Base-by-base conservation (phyloP, 2,888 invertebrate genomes). In the Fragum fragum region DNA sequence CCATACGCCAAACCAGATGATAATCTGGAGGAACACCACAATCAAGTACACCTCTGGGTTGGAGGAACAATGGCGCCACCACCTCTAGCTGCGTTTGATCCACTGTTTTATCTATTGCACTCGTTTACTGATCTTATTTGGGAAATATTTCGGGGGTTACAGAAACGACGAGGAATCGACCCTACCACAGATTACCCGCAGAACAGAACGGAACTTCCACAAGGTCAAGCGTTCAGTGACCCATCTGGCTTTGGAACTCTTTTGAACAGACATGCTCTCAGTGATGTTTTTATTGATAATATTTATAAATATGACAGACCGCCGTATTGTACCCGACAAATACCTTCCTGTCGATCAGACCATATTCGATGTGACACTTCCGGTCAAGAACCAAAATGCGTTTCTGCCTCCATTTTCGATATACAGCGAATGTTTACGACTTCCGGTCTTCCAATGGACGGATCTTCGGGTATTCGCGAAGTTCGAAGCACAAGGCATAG, bases 101-200 rank as follows among this genome's bases (percentile, higher is more conserved):
- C 94, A 0, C 84, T 92, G 28, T 94, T 94, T 85, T 94, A 89
- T 86, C 76, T 94, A 36, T 92, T 92, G 73, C 94, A 94, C 79
- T 87, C 90, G 16, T 94, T 93, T 78, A 90, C 94, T 16, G 94
- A 94, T 81, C 84, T 90, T 29, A 76, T 94, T 7, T 94, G 94
- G 93, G 94, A 94, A 73, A 77, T 92, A 55, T 90, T 89, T 47
- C 71, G 88, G 28, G 77, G 84, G 14, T 73, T 85, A 28, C 88
- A 90, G 42, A 78, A 68, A 16, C 57, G 74, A 26, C 76, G 72
- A n/a, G 87, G 86, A 21, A 77, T 87, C 6, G 83, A 88, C 55
- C 87, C 88, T 0, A 81, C 85, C 9, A 83, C 61, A 11, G 87
- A 88, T 68, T 90, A 85, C 63, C 88, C 90, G 1, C 57, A 57